Percentiles rank a stretch among this genome's conserved stretches.
phyloP scores from a whole-genome alignment of 1,140 invertebrate genomes.

The Megalonaias nervosa region DNA sequence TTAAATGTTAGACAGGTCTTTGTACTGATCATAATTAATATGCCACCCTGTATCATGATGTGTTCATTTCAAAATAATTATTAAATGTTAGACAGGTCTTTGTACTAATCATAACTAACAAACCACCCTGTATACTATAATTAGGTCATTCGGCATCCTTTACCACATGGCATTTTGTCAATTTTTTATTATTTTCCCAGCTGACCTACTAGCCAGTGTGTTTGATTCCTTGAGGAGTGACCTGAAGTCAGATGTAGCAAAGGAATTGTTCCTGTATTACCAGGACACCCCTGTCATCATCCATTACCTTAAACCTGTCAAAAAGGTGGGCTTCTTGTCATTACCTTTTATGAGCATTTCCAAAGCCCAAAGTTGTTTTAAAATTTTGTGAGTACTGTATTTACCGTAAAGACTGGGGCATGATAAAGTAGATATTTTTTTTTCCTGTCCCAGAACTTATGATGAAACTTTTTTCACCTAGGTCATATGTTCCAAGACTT shows the following conservation, averaged over 20 bases:
- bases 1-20: background rate
- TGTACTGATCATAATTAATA: background rate
- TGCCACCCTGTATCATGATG: background rate
- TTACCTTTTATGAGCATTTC: too few species aligned
- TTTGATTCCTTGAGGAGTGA: slow-evolving; percentile 68
- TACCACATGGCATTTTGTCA: too few species aligned
- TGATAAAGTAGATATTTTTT: too few species aligned
- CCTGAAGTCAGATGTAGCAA: slow-evolving; percentile 64
- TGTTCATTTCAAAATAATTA: too few species aligned
- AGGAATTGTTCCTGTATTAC: slow-evolving; percentile 68
- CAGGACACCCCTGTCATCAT: slow-evolving; percentile 65
- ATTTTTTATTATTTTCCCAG: slow-evolving; percentile 44
- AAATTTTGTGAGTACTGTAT: background rate
- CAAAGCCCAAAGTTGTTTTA: background rate
- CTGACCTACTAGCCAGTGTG: slow-evolving; percentile 69
- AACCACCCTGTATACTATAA: too few species aligned
- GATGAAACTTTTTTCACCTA: too few species aligned
- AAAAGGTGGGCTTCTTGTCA: slow-evolving; percentile 57
- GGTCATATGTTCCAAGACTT: too few species aligned
- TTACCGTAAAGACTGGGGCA: too few species aligned
- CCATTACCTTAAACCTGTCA: slow-evolving; percentile 67
- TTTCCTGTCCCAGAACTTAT: too few species aligned
- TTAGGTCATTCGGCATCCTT: too few species aligned
- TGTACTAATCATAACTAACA: too few species aligned
- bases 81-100: too few species aligned